Conservation (phyloP, 2,888 invertebrate genomes). For the Eupithecia abbreviata region DNA sequence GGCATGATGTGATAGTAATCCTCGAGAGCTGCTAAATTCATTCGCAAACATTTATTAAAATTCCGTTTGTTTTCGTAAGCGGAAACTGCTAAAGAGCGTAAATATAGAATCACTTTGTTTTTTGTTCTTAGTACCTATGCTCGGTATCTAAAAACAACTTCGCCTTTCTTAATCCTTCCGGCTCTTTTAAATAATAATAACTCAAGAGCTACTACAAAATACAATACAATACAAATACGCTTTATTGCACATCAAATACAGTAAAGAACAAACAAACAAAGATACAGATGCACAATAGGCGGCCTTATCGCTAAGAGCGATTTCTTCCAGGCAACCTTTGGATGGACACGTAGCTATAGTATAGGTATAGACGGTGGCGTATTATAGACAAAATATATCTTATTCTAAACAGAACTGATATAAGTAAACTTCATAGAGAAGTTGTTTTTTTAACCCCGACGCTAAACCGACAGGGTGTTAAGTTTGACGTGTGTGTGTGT, state of each 20-base stretch:
- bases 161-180: not conserved
- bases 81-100: conserved; percentile 12
- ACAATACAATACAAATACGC: too few relatives aligned
- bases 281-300: too few relatives aligned
- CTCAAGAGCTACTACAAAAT: not conserved
- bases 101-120: conserved; percentile 1
- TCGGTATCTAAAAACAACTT: not conserved
- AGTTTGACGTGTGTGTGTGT: too few relatives aligned
- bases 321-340: too few relatives aligned
- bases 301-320: too few relatives aligned
- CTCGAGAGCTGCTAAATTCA: conserved; percentile 20
- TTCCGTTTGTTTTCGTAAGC: conserved; percentile 31
- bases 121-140: not conserved
- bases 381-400: not conserved
- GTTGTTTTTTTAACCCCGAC: too few relatives aligned
- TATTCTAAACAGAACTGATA: not conserved
- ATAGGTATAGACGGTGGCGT: too few relatives aligned
- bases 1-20: conserved; percentile 21
- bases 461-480: too few relatives aligned
- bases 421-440: not conserved
- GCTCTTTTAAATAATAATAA: not conserved
- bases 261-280: too few relatives aligned
- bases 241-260: too few relatives aligned
- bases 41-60: conserved; percentile 35
- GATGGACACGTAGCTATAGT: too few relatives aligned